These are phyloP conservation scores for Aythya baeri DNA, from an alignment of 2,113 vertebrate genomes.

Conservation along the genomic window DNA sequence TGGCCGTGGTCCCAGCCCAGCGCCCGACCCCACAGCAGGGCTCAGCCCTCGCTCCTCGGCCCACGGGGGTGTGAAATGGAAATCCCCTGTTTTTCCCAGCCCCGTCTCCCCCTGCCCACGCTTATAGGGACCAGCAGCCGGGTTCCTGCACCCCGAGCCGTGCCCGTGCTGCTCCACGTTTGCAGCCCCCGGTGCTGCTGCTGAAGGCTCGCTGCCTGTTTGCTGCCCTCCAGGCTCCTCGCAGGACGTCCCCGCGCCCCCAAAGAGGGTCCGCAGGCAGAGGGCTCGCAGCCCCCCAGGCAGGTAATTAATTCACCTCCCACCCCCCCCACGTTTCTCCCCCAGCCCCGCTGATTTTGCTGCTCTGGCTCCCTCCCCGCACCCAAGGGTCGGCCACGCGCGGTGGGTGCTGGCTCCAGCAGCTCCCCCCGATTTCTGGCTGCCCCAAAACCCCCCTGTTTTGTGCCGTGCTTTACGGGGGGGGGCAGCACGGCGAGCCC, in stretches of 20 bases:
- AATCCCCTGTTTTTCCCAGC: no score
- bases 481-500: not conserved
- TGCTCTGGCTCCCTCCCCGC: not conserved
- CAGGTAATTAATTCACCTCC: not conserved
- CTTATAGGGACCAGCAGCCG: no score
- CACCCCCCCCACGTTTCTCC: accelerated
- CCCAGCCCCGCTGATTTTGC: accelerated
- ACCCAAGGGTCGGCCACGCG: no score
- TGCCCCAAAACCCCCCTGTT: not conserved
- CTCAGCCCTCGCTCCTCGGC: no score
- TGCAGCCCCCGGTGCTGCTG: not conserved
- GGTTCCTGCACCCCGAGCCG: no score
- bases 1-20: no score
- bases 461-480: no score
- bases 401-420: accelerated
- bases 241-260: not conserved
- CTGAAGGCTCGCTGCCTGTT: accelerated
- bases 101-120: not conserved
- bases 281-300: not conserved
- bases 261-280: accelerated
- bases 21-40: no score
- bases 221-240: not conserved
- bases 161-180: accelerated
- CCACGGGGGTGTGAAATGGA: no score
- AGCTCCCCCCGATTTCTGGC: not conserved